Base-by-base conservation (phyloP, 2,888 invertebrate species). In the Erebia aethiops region DNA sequence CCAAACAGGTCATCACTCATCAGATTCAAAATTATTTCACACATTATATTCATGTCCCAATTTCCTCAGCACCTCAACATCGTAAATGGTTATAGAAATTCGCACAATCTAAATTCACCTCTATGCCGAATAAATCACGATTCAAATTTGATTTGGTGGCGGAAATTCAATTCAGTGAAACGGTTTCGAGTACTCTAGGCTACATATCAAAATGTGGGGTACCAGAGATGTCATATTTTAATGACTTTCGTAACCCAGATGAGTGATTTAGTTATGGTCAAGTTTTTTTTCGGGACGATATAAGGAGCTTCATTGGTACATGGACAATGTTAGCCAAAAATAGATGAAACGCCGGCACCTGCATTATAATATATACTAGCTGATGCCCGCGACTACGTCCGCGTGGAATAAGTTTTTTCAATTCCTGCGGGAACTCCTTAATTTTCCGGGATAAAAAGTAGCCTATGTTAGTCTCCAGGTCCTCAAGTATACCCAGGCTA, bases 21-120 rank as follows among this genome's bases (percentile, higher is more conserved):
- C 61, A 61, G 9, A 62, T 49, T 49, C 13, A 49, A 62, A 62
- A 62, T 62, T 62, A 62, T 62, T 62, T 49, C 62, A 62, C 49
- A 62, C 62, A 62, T 62, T 62, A 62, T 62, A 62, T 62, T 62
- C 62, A 62, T 62, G 62, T 62, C 49, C 62, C 62, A 62, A 62
- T 62, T 62, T 62, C 62, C 62, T 46, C 49, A 14, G 21, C 49
- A 49, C 62, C 46, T 62, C 49, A 49, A 62, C 49, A 62, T 62
- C 49, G 62, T 62, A 62, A 62, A 62, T 62, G 62, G 62, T 62
- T 62, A 49, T 62, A 62, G 62, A 8, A 62, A 49, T 14, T 49
- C 46, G 46, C 2, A 46, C 46, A 14, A 49, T 49, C 62, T 14
- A 49, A 62, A 46, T 21, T 62, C 62, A 62, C 21, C 62, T 62